Evolutionary conservation across 1,140 invertebrate species (phyloP).

Genomic region (Carcinoscorpius rotundicauda): DNA sequence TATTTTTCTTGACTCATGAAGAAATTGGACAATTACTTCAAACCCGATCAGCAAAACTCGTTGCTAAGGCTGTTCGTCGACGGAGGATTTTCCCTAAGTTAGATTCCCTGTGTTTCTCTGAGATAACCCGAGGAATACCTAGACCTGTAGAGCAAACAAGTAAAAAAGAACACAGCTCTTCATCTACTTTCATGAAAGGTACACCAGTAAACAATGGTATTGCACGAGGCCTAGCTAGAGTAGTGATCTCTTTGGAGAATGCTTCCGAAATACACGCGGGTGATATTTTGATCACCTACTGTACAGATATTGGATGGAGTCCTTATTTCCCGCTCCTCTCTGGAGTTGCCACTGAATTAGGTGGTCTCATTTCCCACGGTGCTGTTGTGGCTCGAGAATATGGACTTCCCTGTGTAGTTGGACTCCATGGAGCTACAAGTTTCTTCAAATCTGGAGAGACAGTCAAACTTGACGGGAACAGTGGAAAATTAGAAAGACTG

Average conservation of each 20-base stretch:
- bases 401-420: conserved; percentile 67
- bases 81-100: too few species aligned
- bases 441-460: conserved; percentile 48
- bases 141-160: too few species aligned
- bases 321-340: too few species aligned
- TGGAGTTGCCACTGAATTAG: too few species aligned
- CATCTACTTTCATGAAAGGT: conserved; percentile 30
- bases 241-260: conserved; percentile 40
- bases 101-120: too few species aligned
- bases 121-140: too few species aligned
- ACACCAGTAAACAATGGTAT: conserved; percentile 56
- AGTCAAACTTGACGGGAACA: too few species aligned
- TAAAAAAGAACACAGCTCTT: too few species aligned
- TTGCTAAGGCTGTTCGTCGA: conserved; percentile 38
- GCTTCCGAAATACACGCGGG: conserved; percentile 33
- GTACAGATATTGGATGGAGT: too few species aligned
- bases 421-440: conserved; percentile 50
- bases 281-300: too few species aligned
- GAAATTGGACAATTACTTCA: conserved; percentile 49
- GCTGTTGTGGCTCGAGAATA: conserved; percentile 76
- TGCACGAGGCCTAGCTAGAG: conserved; percentile 51
- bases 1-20: conserved; percentile 52
- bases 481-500: too few species aligned
- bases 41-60: conserved; percentile 40
- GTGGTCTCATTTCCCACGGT: conserved; percentile 32